phyloP scores from a whole-genome alignment of 2,113 vertebrate genomes.

The Passer domesticus region DNA sequence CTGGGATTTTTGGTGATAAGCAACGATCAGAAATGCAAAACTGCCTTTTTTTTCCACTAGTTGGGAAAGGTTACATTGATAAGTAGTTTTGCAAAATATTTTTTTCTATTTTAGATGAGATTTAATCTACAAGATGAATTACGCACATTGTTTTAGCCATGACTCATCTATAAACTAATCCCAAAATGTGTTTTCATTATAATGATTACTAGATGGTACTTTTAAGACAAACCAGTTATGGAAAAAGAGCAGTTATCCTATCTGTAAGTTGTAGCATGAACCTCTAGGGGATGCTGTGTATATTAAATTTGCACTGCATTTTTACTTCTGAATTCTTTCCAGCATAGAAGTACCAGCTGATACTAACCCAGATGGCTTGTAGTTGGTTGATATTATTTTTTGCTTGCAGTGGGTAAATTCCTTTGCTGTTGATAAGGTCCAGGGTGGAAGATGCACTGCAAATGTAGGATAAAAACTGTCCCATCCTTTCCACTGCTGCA shows the following conservation, averaged over 20 bases:
- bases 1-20: background rate
- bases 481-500: background rate
- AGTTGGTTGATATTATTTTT: background rate
- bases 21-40: background rate
- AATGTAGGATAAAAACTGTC: background rate
- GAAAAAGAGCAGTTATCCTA: background rate
- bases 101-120: background rate
- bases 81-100: background rate
- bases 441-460: background rate
- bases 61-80: background rate
- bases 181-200: background rate
- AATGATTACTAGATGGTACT: background rate
- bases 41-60: background rate
- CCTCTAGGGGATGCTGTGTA: constrained; percentile 11
- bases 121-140: background rate
- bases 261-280: background rate
- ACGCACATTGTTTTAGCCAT: background rate
- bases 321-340: background rate
- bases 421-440: background rate
- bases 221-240: background rate
- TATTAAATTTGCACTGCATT: background rate
- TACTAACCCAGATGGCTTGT: background rate
- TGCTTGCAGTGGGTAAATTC: background rate
- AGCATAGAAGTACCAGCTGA: background rate
- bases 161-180: constrained; percentile 2